Evolutionary conservation across 2,797 vertebrate genomes (phyloP), one percentile per base, ranked within the genome.

Genomic region (Catostomus latipinnis): DNA sequence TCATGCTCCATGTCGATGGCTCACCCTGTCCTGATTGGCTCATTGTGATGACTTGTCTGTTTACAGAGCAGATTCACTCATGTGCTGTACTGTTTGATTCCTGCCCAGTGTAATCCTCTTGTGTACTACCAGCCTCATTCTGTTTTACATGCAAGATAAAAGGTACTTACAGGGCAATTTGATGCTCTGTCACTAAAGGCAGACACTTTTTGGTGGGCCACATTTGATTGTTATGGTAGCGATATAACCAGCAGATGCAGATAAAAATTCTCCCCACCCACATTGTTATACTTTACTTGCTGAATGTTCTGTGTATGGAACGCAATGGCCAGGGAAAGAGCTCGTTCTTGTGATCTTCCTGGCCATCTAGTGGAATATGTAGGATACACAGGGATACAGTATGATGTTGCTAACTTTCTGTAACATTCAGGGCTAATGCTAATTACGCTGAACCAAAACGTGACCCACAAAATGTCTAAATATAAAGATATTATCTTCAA

Each of bases 361-460:
- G 93, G 93, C 94, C 94, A 94, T 91, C 94, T 94, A 93, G 94
- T 95, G 94, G 94, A 87, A 87, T 81, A 70, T 54, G 0, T 82
- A 43, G 78, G 74, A 90, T 82, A 87, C 63, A 85, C 56, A 74
- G 81, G 88, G 86, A 91, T 34, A 34, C 34, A 5, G 5, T 43
- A 9, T 46, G 10, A 22, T 11, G 1, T 12, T 13, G 49, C 13
- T 6, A 14, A 46, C 34, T 34, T 34, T 3, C 34, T 34, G 34
- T 34, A 34, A 34, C 34, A 52, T 10, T 13, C 11, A 9, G 18
- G 1, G 10, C 18, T 34, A 63, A 34, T 50, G 5, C 12, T 61
- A 61, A 34, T 49, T 22, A 52, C 34, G 12, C 22, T 57, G 8
- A 49, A 58, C 43, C 34, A 18, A 58, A 22, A 16, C 14, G 6